These are phyloP conservation scores for Ladona fulva DNA, from an alignment of 1,140 invertebrate genomes.

Conservation along the genomic window DNA sequence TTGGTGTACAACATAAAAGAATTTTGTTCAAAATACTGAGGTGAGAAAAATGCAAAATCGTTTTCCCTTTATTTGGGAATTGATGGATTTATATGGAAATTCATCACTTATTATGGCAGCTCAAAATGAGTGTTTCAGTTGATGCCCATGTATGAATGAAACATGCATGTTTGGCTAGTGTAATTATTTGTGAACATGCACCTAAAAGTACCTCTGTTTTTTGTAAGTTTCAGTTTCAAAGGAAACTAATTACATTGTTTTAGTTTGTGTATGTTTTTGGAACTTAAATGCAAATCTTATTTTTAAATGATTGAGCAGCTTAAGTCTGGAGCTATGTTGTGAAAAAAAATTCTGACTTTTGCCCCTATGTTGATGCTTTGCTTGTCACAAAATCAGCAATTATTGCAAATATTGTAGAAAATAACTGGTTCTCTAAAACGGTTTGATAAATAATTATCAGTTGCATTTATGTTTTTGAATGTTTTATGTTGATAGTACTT, in stretches of 20 bases:
- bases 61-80: background rate
- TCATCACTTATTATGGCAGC: background rate
- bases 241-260: background rate
- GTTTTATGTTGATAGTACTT: slow-evolving; percentile 3
- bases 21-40: background rate
- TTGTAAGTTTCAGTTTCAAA: background rate
- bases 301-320: slow-evolving; percentile 3
- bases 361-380: background rate
- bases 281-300: background rate
- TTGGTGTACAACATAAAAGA: background rate
- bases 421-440: background rate
- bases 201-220: background rate
- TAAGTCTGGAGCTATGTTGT: slow-evolving; percentile 1
- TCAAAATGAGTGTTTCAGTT: slow-evolving; percentile 10
- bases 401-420: background rate
- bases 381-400: background rate
- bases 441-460: background rate
- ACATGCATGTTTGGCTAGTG: background rate
- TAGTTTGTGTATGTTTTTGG: background rate
- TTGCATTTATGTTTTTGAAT: slow-evolving; percentile 10
- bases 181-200: background rate
- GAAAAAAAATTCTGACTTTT: background rate
- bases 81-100: background rate
- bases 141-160: background rate
- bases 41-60: background rate